Conservation (phyloP, 2,797 vertebrate species). For the Echeneis naucrates region DNA sequence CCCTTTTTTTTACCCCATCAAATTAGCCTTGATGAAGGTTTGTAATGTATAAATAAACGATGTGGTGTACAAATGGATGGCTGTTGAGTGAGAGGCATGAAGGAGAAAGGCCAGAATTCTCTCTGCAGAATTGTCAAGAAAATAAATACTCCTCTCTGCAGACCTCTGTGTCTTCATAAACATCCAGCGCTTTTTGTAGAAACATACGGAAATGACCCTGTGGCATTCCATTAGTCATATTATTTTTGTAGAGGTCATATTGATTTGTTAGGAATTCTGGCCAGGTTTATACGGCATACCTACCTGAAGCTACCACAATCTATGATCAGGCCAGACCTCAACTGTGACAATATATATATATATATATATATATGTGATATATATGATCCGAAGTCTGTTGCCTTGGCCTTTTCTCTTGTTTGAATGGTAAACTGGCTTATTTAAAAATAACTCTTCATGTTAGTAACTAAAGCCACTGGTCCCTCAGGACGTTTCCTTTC, state of each 20-base stretch:
- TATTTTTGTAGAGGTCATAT: constrained; percentile 57
- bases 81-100: constrained; percentile 84
- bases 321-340: constrained; percentile 21
- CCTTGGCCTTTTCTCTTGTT: neutral
- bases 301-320: constrained; percentile 23
- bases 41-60: constrained; percentile 87
- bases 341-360: constrained; percentile 3
- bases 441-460: constrained; percentile 10
- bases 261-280: constrained; percentile 43
- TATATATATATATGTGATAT: too few relatives aligned
- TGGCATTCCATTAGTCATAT: constrained; percentile 74
- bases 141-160: constrained; percentile 83
- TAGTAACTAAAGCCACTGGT: constrained; percentile 7
- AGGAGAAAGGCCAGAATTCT: constrained; percentile 78
- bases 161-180: constrained; percentile 83
- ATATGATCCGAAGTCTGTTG: neutral
- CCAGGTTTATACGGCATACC: constrained; percentile 41
- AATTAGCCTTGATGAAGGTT: constrained; percentile 89
- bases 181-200: constrained; percentile 75
- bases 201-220: constrained; percentile 74
- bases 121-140: constrained; percentile 82
- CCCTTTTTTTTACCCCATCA: constrained; percentile 77
- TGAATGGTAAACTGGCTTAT: constrained; percentile 18
- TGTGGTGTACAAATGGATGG: constrained; percentile 84
- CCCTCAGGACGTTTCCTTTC: constrained; percentile 23